phyloP scores from a whole-genome alignment of 2,113 vertebrate species.

The Cynocephalus volans region DNA sequence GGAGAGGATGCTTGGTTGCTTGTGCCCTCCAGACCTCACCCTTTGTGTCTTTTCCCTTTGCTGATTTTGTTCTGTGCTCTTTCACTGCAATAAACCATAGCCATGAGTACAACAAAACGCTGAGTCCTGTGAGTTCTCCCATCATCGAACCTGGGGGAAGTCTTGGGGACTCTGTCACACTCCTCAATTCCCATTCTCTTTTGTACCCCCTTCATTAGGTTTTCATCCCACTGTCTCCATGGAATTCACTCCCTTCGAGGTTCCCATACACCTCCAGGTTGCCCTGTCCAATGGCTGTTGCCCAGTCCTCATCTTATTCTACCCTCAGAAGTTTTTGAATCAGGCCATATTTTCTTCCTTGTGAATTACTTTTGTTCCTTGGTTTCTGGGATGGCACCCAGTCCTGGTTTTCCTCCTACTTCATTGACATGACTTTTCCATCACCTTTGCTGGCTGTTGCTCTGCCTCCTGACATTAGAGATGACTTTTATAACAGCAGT shows the following conservation, averaged over 20 bases:
- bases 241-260: neutral
- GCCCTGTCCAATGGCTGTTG: neutral
- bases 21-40: neutral
- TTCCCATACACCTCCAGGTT: neutral
- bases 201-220: neutral
- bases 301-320: neutral
- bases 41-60: neutral
- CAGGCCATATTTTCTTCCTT: neutral
- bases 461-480: constrained; percentile 16
- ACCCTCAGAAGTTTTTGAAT: neutral
- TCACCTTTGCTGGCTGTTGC: neutral
- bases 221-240: neutral
- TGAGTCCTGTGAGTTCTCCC: neutral
- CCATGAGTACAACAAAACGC: neutral
- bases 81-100: neutral
- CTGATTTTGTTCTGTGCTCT: neutral
- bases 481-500: neutral
- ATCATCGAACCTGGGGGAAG: neutral
- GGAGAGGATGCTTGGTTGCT: neutral
- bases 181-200: neutral
- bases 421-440: neutral
- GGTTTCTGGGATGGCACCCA: neutral
- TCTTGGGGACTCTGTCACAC: neutral
- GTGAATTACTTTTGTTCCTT: constrained; percentile 17
- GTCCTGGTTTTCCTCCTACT: neutral